phyloP scores from a whole-genome alignment of 2,888 invertebrate species.

The Emmelina monodactyla region DNA sequence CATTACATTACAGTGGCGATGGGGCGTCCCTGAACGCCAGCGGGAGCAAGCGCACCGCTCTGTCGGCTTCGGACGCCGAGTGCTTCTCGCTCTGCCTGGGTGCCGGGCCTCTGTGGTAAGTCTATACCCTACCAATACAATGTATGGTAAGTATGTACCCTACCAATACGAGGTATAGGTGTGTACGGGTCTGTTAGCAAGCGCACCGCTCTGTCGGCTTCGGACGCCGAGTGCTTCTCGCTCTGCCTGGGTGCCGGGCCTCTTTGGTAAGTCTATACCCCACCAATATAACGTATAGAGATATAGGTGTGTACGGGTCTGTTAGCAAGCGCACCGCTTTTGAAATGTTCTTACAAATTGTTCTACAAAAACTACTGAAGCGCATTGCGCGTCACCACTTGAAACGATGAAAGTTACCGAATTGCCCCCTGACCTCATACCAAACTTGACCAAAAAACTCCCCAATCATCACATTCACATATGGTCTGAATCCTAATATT shows the following conservation, averaged over 20 bases:
- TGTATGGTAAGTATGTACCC: too few relatives aligned
- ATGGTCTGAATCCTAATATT: too few relatives aligned
- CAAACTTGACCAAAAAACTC: too few relatives aligned
- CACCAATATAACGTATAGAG: too few relatives aligned
- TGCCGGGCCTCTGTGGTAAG: slow-evolving; percentile 96
- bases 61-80: slow-evolving; percentile 75
- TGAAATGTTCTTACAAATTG: too few relatives aligned
- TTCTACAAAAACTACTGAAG: too few relatives aligned
- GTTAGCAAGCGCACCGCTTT: slow-evolving; percentile 72
- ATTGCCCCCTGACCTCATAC: too few relatives aligned
- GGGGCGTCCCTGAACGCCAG: slow-evolving; percentile 48
- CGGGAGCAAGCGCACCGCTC: slow-evolving; percentile 71
- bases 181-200: slow-evolving; percentile 63
- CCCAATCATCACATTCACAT: too few relatives aligned
- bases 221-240: slow-evolving; percentile 78
- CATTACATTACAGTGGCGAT: slow-evolving; percentile 55
- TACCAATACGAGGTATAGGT: too few relatives aligned
- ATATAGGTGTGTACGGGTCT: slow-evolving; percentile 49
- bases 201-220: slow-evolving; percentile 73
- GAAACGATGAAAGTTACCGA: too few relatives aligned
- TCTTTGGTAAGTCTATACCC: slow-evolving; percentile 88
- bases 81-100: slow-evolving; percentile 90
- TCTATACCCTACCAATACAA: too few relatives aligned
- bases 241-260: slow-evolving; percentile 98
- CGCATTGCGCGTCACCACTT: too few relatives aligned